Base-by-base conservation (phyloP, 2,888 invertebrate genomes). In the Ariolimax columbianus region DNA sequence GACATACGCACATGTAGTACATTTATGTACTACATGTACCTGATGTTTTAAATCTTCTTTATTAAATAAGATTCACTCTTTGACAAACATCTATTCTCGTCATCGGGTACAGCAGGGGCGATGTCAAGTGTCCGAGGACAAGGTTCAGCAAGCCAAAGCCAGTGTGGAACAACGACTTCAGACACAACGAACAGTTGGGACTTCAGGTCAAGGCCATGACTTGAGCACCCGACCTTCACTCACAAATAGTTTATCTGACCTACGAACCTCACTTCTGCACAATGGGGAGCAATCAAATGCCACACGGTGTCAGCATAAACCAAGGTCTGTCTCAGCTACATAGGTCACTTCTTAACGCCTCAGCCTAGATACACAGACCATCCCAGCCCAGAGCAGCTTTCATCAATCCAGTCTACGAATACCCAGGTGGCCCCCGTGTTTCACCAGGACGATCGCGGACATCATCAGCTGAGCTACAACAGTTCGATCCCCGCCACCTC, bases 41-140 rank as follows among this genome's bases (percentile, higher is more conserved):
- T n/a, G 19, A 14, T 14, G 19, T 51, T 19, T 51, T 14, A 51
- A 51, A 14, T 9, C 51, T 14, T 19, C 11, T 19, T 51, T 51
- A 51, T 14, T 19, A 14, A 51, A 14, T 14, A 14, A 51, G 9
- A 14, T 51, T 51, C 9, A 51, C 19, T 19, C 19, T 14, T 26
- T 26, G 9, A 26, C 7, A 59, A 17, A 59, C 23, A 26, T 47
- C 6, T 36, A 19, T 19, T 38, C 11, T 38, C 23, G 19, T 66
- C 72, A 14, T 11, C 81, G 78, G 83, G 83, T 83, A 7, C 36
- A 78, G 68, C 19, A 78, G 23, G 51, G 83, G 19, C 63, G 83
- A 30, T 83, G 83, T 38, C 23, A 78, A 40, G 55, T 83, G 7
- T 23, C 55, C 3, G 83, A 83, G 36, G 78, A 83, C 55, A 68